Percentiles rank a stretch among this genome's conserved stretches.
Evolutionary conservation across 2,888 invertebrate genomes (phyloP).

Genomic region (Cosmia trapezina): DNA sequence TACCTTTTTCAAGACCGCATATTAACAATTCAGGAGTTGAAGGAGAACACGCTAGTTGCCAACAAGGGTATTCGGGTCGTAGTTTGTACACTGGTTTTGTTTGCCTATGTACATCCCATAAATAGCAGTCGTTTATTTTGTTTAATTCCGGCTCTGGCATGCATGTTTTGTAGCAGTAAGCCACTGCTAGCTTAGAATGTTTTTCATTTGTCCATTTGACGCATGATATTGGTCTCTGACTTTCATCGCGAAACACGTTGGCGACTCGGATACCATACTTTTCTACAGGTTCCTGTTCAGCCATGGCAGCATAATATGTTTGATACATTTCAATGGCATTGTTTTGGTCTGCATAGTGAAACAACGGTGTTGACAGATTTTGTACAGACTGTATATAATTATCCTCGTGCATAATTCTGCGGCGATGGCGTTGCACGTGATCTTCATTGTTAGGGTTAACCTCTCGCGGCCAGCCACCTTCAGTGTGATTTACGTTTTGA

Average conservation of each 20-base stretch:
- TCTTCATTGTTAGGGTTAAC: slow-evolving; percentile 92
- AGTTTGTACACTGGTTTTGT: slow-evolving; percentile 78
- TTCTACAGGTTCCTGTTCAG: slow-evolving; percentile 88
- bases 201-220: slow-evolving; percentile 93
- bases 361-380: slow-evolving; percentile 89
- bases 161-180: slow-evolving; percentile 88
- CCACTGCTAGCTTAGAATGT: slow-evolving; percentile 91
- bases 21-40: slow-evolving; percentile 77
- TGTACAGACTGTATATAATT: slow-evolving; percentile 92
- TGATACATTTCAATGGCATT: slow-evolving; percentile 95
- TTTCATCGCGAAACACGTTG: slow-evolving; percentile 92
- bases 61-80: slow-evolving; percentile 77
- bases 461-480: slow-evolving; percentile 97
- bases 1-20: slow-evolving; percentile 83
- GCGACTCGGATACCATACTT: slow-evolving; percentile 91
- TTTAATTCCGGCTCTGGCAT: slow-evolving; percentile 59
- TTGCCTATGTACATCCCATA: slow-evolving; percentile 92
- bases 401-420: slow-evolving; percentile 95
- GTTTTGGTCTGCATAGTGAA: slow-evolving; percentile 93
- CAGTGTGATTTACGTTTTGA: slow-evolving; percentile 93
- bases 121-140: slow-evolving; percentile 88
- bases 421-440: slow-evolving; percentile 93
- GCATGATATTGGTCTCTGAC: slow-evolving; percentile 88
- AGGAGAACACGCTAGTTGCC: slow-evolving; percentile 84
- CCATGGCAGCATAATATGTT: slow-evolving; percentile 92